Base-by-base conservation (phyloP, 2,888 invertebrate genomes). In the Camptogramma bilineatum region DNA sequence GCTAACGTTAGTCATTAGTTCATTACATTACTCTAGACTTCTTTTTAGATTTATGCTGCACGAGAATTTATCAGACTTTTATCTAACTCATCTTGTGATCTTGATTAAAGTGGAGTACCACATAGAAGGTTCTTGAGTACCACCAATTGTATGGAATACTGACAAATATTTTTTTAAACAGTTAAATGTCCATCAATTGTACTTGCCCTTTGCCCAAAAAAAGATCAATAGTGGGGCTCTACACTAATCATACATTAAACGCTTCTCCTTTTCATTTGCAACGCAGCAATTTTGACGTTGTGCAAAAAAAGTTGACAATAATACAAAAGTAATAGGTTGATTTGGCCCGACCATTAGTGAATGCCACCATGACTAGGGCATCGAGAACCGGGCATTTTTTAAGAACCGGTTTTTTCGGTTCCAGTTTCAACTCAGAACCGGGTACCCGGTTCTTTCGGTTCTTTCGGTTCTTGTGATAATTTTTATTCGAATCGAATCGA, bases 321-420 rank as follows among this genome's bases (percentile, higher is more conserved):
- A 88, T 88, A 89, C 86, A 86, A 89, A 84, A 81, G 87, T 86
- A 89, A 90, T 91, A 87, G 86, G 84, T 82, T 82, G 83, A 88
- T 87, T 87, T 83, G 75, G 80, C 78, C 78, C 79, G 76, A 79
- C 88, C 82, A 91, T 91, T 92, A 90, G 85, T 78, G 77, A 76
- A 81, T 84, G 79, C 88, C 87, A 88, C 88, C 87, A 82, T n/a
- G n/a, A n/a, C n/a, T n/a, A n/a, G n/a, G n/a, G n/a, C n/a, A n/a
- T n/a, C n/a, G n/a, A n/a, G n/a, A n/a, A n/a, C n/a, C n/a, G n/a
- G n/a, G n/a, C n/a, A n/a, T n/a, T n/a, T n/a, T n/a, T n/a, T n/a
- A n/a, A n/a, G n/a, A n/a, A n/a, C n/a, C n/a, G n/a, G n/a, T n/a
- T n/a, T n/a, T n/a, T n/a, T n/a, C n/a, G n/a, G n/a, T n/a, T n/a